Percentiles rank a stretch among this genome's conserved stretches.
These are phyloP conservation scores for Deilephila porcellus DNA, from an alignment of 2,888 invertebrate species.

Conservation along the genomic window DNA sequence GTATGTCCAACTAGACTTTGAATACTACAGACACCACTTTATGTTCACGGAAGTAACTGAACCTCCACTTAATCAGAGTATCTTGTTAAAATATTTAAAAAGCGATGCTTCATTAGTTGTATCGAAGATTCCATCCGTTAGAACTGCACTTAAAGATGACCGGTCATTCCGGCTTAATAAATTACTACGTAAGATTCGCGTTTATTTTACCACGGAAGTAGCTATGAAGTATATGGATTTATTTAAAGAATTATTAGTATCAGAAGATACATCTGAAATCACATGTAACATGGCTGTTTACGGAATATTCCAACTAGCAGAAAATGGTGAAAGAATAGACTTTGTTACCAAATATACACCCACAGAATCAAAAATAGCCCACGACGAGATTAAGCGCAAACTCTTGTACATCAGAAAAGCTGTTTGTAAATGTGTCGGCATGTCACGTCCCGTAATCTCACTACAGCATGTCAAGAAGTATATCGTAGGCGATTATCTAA, in stretches of 20 bases:
- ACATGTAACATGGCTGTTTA: slow-evolving; percentile 44
- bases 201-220: slow-evolving; percentile 61
- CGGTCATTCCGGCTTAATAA: slow-evolving; percentile 38
- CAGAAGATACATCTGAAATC: slow-evolving; percentile 29
- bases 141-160: slow-evolving; percentile 34
- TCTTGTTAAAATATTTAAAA: slow-evolving; percentile 46
- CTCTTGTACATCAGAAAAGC: slow-evolving; percentile 53
- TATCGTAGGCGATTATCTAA: slow-evolving; percentile 62
- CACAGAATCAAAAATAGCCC: slow-evolving; percentile 53
- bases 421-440: slow-evolving; percentile 56
- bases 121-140: slow-evolving; percentile 39
- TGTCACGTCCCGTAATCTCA: slow-evolving; percentile 60
- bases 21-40: slow-evolving; percentile 38
- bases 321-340: slow-evolving; percentile 45
- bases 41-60: slow-evolving; percentile 37
- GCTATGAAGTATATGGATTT: slow-evolving; percentile 37
- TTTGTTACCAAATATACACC: slow-evolving; percentile 58
- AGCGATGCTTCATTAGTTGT: slow-evolving; percentile 42
- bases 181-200: slow-evolving; percentile 57
- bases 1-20: slow-evolving; percentile 49
- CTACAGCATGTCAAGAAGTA: slow-evolving; percentile 49
- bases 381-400: slow-evolving; percentile 44
- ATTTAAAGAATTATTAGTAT: slow-evolving; percentile 31
- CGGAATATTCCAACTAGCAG: slow-evolving; percentile 56
- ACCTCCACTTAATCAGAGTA: slow-evolving; percentile 35